Conservation (phyloP, 2,113 vertebrate genomes). For the Scatophagus argus region DNA sequence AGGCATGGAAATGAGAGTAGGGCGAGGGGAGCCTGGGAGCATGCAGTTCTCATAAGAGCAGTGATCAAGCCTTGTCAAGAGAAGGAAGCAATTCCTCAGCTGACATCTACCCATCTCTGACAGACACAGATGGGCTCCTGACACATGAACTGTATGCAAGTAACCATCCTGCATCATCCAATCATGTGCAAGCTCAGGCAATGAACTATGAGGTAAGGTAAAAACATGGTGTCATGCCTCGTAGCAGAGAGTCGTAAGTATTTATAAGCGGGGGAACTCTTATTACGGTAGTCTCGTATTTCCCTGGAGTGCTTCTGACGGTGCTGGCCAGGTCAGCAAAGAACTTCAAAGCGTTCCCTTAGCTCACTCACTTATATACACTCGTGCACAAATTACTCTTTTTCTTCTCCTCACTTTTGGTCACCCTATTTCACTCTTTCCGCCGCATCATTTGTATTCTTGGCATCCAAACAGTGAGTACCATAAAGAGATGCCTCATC, state of each 20-base stretch:
- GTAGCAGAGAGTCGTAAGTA: slow-evolving; percentile 10
- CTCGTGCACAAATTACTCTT: slow-evolving; percentile 7
- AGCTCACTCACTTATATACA: not conserved
- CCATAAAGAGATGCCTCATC: slow-evolving; percentile 45
- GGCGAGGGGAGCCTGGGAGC: slow-evolving; percentile 68
- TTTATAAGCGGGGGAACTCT: slow-evolving; percentile 29
- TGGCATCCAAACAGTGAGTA: slow-evolving; percentile 24
- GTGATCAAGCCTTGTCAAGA: slow-evolving; percentile 80
- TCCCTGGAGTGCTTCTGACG: slow-evolving; percentile 21
- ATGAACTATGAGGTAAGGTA: slow-evolving; percentile 25
- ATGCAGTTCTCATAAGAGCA: slow-evolving; percentile 75
- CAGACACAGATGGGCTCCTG: slow-evolving; percentile 59
- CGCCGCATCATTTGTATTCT: slow-evolving; percentile 68
- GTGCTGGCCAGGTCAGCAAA: slow-evolving; percentile 45
- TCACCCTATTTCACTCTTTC: slow-evolving; percentile 2
- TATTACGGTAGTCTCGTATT: slow-evolving; percentile 27
- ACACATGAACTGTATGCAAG: slow-evolving; percentile 33
- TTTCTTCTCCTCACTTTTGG: slow-evolving; percentile 23
- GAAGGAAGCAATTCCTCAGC: slow-evolving; percentile 56
- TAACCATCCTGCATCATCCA: slow-evolving; percentile 23
- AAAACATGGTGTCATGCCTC: slow-evolving; percentile 39
- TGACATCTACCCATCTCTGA: slow-evolving; percentile 67
- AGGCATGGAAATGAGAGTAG: slow-evolving; percentile 73
- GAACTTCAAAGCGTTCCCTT: slow-evolving; percentile 54
- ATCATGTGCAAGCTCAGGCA: slow-evolving; percentile 12